Conservation (phyloP, 2,113 vertebrate genomes). For the Oncorhynchus gorbuscha region DNA sequence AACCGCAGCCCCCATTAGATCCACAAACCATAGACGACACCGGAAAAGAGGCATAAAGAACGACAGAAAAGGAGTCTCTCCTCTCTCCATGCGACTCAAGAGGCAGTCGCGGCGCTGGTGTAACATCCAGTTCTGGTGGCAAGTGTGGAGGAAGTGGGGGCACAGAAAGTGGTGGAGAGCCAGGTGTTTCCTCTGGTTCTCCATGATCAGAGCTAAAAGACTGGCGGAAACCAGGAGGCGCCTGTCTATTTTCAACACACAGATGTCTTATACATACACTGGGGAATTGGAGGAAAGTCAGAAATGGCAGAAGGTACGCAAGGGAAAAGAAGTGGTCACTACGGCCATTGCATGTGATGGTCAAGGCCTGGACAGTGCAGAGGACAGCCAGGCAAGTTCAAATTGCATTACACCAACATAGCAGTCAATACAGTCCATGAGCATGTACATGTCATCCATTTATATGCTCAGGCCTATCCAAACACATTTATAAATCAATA, state of each 20-base stretch:
- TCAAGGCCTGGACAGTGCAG: not conserved
- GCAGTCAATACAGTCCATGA: no score
- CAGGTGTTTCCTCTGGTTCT: conserved; percentile 24
- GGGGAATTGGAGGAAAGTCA: not conserved
- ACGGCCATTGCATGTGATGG: not conserved
- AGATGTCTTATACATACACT: not conserved
- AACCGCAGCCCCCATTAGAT: not conserved
- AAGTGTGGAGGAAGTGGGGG: conserved; percentile 51
- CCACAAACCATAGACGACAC: conserved; percentile 13
- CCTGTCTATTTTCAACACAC: not conserved
- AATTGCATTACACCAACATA: no score
- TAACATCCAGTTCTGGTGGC: conserved; percentile 49
- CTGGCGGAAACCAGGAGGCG: not conserved
- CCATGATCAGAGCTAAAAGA: conserved; percentile 19
- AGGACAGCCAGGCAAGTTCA: no score
- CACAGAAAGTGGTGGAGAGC: conserved; percentile 18
- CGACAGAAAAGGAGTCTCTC: conserved; percentile 43
- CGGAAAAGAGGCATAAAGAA: conserved; percentile 24
- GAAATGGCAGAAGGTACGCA: not conserved
- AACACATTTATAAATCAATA: no score
- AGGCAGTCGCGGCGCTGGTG: conserved; percentile 41
- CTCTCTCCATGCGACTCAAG: conserved; percentile 37
- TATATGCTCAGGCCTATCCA: no score
- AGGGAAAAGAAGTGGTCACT: not conserved
- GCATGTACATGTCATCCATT: no score